Evolutionary conservation across 2,888 invertebrate species (phyloP), one percentile per base, ranked within the genome.

Genomic region (Campaea margaritaria): DNA sequence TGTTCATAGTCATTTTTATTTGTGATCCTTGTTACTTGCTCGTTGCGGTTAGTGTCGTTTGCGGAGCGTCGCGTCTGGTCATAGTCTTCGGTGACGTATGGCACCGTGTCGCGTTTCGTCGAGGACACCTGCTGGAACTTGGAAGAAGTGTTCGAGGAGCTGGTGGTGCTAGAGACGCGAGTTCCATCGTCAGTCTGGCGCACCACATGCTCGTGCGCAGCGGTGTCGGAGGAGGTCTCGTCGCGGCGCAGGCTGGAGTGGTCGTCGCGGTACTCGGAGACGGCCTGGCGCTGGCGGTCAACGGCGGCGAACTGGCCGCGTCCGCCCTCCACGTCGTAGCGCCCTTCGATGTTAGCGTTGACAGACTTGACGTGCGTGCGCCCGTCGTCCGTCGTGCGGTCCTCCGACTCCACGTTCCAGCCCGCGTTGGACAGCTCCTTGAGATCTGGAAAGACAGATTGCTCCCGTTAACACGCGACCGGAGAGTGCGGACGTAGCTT

Each of bases 371-470:
- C 93, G 66, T 93, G 93, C 3, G 94, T 94, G 74, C 94, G 94
- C 0, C 96, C 96, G 75, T 95, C 95, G 59, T 94, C 93, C 43
- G 93, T 94, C 2, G 92, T 93, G 79, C 93, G 94, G 63, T 94
- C 93, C 56, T 94, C 94, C 7, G 94, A 93, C 69, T 94, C 93
- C 46, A 95, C 94, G 76, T 94, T 94, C 96, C 96, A 96, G 49
- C 95, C 95, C 44, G 94, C 93, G 64, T 93, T 89, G 38, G 91
- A 89, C 43, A 88, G 82, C 74, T 88, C 90, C 69, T 89, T 86
- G 70, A 91, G 76, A 81, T 93, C 93, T 93, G 89, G 0, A 87
- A 89, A 67, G 54, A 75, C 27, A 1, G 10, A 41, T n/a, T 41
- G 14, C 27, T 55, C 14, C 44, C 14, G n/a, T 36, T 16, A 44